Evolutionary conservation across 2,797 vertebrate species (phyloP), one percentile per base, ranked within the genome.

Genomic region (Tauraco hartlaubi): DNA sequence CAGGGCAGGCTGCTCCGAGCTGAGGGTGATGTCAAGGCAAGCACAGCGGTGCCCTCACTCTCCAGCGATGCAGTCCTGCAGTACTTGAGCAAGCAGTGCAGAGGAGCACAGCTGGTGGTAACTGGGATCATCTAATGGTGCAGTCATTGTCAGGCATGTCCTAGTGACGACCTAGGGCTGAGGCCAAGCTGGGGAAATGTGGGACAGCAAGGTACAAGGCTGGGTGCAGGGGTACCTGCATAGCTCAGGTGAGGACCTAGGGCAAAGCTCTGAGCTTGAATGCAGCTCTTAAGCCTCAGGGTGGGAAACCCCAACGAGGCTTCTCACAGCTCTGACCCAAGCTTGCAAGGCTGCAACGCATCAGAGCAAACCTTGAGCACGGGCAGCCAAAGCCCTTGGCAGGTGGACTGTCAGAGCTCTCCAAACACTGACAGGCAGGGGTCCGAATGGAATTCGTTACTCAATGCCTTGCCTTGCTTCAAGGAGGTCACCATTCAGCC

Each of bases 181-280:
- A 73, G 17, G 12, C 25, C 39, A 49, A 39, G 20, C 25, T 44
- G 16, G 54, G 54, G 29, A 80, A 44, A 58, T 28, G 4, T 58
- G 59, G 16, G 73, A 72, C 29, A 79, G 54, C 12, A 31, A 63
- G 26, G 11, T 31, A 10, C 33, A 28, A 84, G 29, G 51, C 10
- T 44, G 33, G 15, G 16, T 6, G 4, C 11, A 23, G 25, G 28
- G 0, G 0, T 41, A 31, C 48, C n/a, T 58, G 19, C 20, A 6
- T 29, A 52, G 61, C 35, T 44, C 31, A 35, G 23, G 28, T 39
- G 48, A 52, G 37, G 22, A 56, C 15, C 0, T 3, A 62, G 31
- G 17, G 37, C 31, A 72, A 75, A 88, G 39, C 15, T 31, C n/a
- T 28, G 58, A 75, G 22, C 26, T 75, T 79, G 11, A 56, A 46